Evolutionary conservation across 2,113 vertebrate species (phyloP).

Genomic region (Gadus macrocephalus): DNA sequence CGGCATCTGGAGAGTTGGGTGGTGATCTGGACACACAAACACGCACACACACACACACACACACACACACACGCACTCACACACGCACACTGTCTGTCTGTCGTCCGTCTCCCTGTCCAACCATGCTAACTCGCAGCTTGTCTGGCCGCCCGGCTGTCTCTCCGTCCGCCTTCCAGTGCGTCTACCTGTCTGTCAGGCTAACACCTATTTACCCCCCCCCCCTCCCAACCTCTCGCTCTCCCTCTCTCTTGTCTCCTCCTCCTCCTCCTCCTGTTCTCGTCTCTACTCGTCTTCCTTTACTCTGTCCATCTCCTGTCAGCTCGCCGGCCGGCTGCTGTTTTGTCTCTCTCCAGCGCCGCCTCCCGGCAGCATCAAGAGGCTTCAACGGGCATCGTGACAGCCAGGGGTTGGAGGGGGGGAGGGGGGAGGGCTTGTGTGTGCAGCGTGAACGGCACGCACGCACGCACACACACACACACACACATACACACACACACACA

Average conservation of each 20-base stretch:
- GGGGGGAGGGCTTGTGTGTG: too few species aligned
- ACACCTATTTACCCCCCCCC: background rate
- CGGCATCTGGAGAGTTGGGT: too few species aligned
- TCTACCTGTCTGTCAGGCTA: constrained; percentile 14
- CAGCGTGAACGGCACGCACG: too few species aligned
- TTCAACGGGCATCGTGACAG: constrained; percentile 43
- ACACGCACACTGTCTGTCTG: background rate
- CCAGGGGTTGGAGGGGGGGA: background rate
- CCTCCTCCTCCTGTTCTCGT: background rate
- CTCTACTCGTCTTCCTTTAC: background rate
- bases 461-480: too few species aligned
- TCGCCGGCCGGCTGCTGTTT: constrained; percentile 9
- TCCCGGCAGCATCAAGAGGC: constrained; percentile 31
- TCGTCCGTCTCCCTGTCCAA: constrained; percentile 1
- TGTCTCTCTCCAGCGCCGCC: constrained; percentile 23
- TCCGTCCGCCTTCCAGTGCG: constrained; percentile 11
- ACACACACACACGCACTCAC: too few species aligned
- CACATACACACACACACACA: too few species aligned
- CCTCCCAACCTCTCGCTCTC: background rate
- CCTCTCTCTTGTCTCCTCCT: background rate
- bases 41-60: too few species aligned
- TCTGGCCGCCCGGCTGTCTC: constrained; percentile 2
- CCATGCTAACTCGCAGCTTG: constrained; percentile 8
- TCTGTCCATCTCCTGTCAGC: background rate
- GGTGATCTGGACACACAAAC: too few species aligned